Percentiles rank a stretch among this genome's conserved stretches.
phyloP scores from a whole-genome alignment of 1,140 invertebrate species.

The Apis florea region DNA sequence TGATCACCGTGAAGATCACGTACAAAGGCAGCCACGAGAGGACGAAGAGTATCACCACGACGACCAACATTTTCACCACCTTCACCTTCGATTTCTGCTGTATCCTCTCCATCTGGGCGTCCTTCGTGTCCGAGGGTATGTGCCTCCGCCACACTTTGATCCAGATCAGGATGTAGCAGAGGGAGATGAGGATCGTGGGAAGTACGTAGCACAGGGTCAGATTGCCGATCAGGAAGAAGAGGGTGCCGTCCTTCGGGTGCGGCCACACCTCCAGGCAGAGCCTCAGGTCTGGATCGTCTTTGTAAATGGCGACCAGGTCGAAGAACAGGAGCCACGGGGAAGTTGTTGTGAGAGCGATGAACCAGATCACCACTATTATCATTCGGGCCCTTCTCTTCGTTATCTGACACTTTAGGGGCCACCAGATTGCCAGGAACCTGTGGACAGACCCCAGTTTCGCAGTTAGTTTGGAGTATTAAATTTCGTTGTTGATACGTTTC shows the following conservation, averaged over 20 bases:
- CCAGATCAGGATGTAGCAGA: constrained; percentile 96
- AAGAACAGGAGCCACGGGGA: constrained; percentile 96
- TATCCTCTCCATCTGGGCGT: constrained; percentile 94
- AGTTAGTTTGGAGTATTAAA: neutral
- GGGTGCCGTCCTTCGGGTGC: constrained; percentile 86
- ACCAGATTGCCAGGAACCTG: constrained; percentile 97
- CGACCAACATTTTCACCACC: constrained; percentile 97
- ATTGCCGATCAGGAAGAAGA: constrained; percentile 95
- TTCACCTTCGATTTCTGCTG: constrained; percentile 96
- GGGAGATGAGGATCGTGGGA: constrained; percentile 93
- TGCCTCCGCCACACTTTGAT: constrained; percentile 93
- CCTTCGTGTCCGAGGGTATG: constrained; percentile 94
- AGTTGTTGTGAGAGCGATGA: constrained; percentile 90
- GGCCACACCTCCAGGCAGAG: constrained; percentile 94
- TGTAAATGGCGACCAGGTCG: constrained; percentile 88
- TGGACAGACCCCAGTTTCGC: neutral
- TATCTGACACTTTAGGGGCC: constrained; percentile 94
- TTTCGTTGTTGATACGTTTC: neutral
- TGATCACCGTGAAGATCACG: constrained; percentile 92
- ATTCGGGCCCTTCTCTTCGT: constrained; percentile 90
- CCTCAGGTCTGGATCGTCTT: constrained; percentile 85
- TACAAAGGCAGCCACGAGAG: constrained; percentile 97
- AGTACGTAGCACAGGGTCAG: constrained; percentile 95
- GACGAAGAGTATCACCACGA: constrained; percentile 96
- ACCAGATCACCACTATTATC: constrained; percentile 96